phyloP scores from a whole-genome alignment of 23 tunicate genomes.

The Trididemnum clinides region DNA sequence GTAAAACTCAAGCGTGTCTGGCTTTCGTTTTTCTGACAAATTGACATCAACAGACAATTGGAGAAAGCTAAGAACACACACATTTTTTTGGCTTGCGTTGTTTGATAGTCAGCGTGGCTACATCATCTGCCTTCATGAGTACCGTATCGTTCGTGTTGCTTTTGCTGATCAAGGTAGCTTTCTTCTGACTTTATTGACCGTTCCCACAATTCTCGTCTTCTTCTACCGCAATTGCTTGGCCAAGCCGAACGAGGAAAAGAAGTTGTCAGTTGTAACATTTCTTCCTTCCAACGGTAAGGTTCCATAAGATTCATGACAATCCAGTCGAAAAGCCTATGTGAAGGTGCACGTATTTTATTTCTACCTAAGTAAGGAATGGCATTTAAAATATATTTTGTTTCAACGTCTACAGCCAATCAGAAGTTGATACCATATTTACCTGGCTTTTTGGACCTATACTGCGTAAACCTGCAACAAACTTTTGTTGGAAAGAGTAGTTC shows the following conservation, averaged over 20 bases:
- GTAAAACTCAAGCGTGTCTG: neutral
- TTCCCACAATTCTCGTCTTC: neutral
- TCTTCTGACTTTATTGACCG: neutral
- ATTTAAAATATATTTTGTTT: neutral
- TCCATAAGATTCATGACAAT: neutral
- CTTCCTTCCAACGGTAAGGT: neutral
- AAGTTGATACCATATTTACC: neutral
- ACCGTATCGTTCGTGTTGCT: neutral
- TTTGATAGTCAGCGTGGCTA: too few relatives aligned
- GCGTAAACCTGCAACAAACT: neutral
- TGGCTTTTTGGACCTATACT: neutral
- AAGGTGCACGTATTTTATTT: neutral
- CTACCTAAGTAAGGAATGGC: neutral
- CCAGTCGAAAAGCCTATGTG: too few relatives aligned
- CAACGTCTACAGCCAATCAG: neutral
- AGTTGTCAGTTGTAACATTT: too few relatives aligned
- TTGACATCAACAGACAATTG: too few relatives aligned
- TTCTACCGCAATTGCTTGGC: neutral
- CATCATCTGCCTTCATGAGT: too few relatives aligned
- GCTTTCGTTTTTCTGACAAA: too few relatives aligned
- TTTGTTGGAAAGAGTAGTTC: too few relatives aligned
- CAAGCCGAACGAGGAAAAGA: neutral
- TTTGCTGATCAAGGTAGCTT: neutral
- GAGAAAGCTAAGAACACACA: too few relatives aligned
- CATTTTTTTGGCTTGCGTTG: neutral